Evolutionary conservation across 2,888 invertebrate species (phyloP), one percentile per base, ranked within the genome.

Genomic region (Callimorpha dominula): DNA sequence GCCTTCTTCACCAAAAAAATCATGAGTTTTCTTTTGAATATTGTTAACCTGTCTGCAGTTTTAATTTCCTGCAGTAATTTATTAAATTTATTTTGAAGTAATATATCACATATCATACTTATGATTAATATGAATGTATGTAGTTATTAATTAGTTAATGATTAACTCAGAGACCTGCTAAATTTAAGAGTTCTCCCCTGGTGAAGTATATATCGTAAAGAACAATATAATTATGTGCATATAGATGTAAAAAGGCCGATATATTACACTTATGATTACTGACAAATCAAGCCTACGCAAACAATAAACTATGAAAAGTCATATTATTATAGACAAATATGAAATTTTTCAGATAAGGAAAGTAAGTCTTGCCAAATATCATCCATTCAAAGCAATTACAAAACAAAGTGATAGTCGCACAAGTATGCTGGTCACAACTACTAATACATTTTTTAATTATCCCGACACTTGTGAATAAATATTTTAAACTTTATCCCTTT

Each of bases 361-460:
- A 74, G 67, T 43, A 65, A 63, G 54, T 60, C 68, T 68, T 46
- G 72, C 75, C 67, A 74, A 81, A 83, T 84, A 81, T 79, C 81
- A 78, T 82, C 83, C 86, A 87, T 87, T 88, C 87, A 85, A 87
- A 81, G 74, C 83, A 87, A 86, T 87, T 86, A 88, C 81, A 84
- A 80, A 88, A 86, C 87, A 88, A 90, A 87, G 89, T 86, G 89
- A 89, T 88, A 89, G 85, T 84, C 80, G 73, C 83, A 81, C 78
- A 82, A 86, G 85, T 88, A 91, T 90, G 86, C 89, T 87, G 89
- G 88, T 89, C 89, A 91, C 88, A 89, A 87, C 76, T 88, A 85
- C 83, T 82, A 83, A 87, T 87, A 87, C 83, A 87, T 90, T 90
- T 91, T 91, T 89, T 92, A 92, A 91, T 92, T 89, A 91, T 87